phyloP scores from a whole-genome alignment of 2,113 vertebrate species.

The Telmatochromis brichardi region DNA sequence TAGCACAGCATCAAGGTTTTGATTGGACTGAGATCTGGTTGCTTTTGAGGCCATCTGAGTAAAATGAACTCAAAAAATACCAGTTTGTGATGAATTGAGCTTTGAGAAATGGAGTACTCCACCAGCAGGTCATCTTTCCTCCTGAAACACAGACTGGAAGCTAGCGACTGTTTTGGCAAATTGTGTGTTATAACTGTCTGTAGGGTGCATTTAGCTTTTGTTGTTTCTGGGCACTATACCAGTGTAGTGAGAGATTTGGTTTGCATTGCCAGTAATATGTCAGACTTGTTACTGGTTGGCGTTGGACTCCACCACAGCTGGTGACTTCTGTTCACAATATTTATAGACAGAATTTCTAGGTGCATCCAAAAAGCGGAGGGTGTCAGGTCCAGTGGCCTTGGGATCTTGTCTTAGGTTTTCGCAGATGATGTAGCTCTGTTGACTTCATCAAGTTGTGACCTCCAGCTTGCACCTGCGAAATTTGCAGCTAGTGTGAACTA shows the following conservation, averaged over 20 bases:
- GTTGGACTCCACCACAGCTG: neutral
- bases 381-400: neutral
- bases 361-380: neutral
- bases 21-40: neutral
- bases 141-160: neutral
- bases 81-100: neutral
- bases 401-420: neutral
- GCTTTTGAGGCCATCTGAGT: neutral
- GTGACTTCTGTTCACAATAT: neutral
- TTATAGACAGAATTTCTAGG: neutral
- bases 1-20: neutral
- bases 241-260: neutral
- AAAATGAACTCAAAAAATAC: neutral
- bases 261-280: neutral
- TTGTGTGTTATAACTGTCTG: neutral
- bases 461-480: neutral
- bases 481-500: neutral
- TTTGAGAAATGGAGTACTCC: neutral
- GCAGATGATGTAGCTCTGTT: neutral
- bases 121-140: neutral
- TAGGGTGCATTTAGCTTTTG: neutral
- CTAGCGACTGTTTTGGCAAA: neutral
- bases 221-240: neutral
- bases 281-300: neutral
- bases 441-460: neutral